phyloP scores from a whole-genome alignment of 2,888 invertebrate genomes.

The Operophtera brumata region DNA sequence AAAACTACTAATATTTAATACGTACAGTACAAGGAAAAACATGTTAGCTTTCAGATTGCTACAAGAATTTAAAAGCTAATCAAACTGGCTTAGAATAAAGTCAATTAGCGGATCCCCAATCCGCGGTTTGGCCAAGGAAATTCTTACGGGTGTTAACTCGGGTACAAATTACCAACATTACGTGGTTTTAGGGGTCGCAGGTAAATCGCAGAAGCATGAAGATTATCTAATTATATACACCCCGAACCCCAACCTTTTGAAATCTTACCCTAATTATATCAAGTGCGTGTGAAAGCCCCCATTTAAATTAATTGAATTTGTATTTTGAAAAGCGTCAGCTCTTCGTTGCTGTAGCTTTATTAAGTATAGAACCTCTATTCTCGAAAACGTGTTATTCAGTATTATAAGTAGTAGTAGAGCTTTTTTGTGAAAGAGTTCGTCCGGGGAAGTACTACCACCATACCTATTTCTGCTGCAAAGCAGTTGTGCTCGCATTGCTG shows the following conservation, averaged over 20 bases:
- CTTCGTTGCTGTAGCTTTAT: neutral
- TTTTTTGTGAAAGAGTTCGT: too few relatives aligned
- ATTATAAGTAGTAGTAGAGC: too few relatives aligned
- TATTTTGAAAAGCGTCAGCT: constrained; percentile 7
- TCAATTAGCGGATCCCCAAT: too few relatives aligned
- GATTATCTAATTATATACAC: constrained; percentile 44
- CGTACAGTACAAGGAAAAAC: too few relatives aligned
- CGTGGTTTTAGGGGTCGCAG: neutral
- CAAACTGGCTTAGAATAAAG: neutral
- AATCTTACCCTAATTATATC: constrained; percentile 41
- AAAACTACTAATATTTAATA: too few relatives aligned
- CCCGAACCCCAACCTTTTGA: constrained; percentile 31
- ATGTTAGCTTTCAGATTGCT: too few relatives aligned
- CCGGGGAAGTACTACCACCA: too few relatives aligned
- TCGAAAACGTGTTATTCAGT: too few relatives aligned
- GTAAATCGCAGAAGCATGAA: constrained; percentile 18
- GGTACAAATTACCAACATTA: neutral
- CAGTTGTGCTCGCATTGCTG: too few relatives aligned
- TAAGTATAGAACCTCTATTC: too few relatives aligned
- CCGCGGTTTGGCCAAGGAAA: neutral
- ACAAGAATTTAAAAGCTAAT: neutral
- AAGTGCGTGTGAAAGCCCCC: constrained; percentile 27
- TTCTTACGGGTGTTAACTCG: neutral
- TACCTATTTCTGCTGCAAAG: too few relatives aligned
- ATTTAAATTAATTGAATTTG: constrained; percentile 33